Conservation (phyloP, 2,888 invertebrate species). For the Leptogaster cylindrica region DNA sequence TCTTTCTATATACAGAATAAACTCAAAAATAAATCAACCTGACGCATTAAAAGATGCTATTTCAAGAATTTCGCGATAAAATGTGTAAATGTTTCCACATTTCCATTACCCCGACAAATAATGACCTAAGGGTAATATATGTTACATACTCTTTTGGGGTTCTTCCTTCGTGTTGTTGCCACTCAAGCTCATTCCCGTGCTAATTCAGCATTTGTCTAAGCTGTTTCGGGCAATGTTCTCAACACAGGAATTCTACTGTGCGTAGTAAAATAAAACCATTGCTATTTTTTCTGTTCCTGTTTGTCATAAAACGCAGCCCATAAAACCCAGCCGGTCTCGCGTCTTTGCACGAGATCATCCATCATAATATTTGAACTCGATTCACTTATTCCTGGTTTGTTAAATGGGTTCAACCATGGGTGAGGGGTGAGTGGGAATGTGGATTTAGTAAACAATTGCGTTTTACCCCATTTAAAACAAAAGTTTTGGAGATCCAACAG, state of each 20-base stretch:
- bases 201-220: neutral
- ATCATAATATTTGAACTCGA: constrained; percentile 17
- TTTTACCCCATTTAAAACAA: too few relatives aligned
- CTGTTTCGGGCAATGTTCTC: neutral
- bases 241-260: neutral
- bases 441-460: constrained; percentile 13
- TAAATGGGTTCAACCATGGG: neutral
- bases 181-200: neutral
- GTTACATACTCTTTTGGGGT: neutral
- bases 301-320: constrained; percentile 30
- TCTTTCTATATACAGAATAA: too few relatives aligned
- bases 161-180: neutral
- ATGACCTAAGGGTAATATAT: constrained; percentile 1
- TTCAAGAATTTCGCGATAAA: constrained; percentile 20
- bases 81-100: neutral
- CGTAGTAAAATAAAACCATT: constrained; percentile 2
- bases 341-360: constrained; percentile 8
- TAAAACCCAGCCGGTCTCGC: constrained; percentile 21
- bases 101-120: constrained; percentile 12
- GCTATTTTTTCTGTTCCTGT: constrained; percentile 34
- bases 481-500: too few relatives aligned
- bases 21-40: too few relatives aligned
- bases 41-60: too few relatives aligned
- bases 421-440: neutral
- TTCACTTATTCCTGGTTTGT: constrained; percentile 9